These are phyloP conservation scores for Dendronephthya gigantea DNA, from an alignment of 64 coral and sea anemone genomes.

Conservation along the genomic window DNA sequence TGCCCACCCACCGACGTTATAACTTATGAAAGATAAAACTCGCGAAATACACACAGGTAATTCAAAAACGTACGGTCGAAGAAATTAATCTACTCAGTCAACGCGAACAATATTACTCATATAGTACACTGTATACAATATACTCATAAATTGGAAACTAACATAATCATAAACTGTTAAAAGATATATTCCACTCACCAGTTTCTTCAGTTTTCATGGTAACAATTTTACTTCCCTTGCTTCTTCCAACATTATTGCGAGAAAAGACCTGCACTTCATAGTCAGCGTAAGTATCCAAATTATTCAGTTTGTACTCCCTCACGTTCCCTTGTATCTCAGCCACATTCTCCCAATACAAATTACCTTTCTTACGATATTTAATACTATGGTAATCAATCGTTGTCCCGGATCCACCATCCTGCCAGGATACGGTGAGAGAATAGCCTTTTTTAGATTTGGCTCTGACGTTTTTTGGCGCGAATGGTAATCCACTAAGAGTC, in stretches of 20 bases:
- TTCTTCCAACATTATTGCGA: background rate
- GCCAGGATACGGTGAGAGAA: background rate
- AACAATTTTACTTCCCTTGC: slow-evolving; percentile 12
- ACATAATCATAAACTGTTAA: no score
- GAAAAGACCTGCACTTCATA: background rate
- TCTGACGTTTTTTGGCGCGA: background rate
- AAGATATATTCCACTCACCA: background rate
- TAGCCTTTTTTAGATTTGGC: background rate
- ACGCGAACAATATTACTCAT: no score
- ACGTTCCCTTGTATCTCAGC: background rate
- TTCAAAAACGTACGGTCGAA: no score
- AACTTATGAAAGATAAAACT: no score
- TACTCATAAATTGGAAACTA: no score
- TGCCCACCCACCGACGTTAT: no score
- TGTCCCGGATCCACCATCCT: background rate
- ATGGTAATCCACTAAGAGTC: background rate
- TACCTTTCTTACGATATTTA: background rate
- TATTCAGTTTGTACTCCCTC: background rate
- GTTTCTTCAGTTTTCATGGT: slow-evolving; percentile 6
- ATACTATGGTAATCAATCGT: background rate
- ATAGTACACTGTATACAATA: no score
- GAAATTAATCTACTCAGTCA: no score
- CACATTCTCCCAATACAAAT: background rate
- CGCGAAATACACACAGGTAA: no score
- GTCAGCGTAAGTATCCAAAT: background rate